Base-by-base conservation (phyloP, 2,797 vertebrate species). In the Adrianichthys oophorus region DNA sequence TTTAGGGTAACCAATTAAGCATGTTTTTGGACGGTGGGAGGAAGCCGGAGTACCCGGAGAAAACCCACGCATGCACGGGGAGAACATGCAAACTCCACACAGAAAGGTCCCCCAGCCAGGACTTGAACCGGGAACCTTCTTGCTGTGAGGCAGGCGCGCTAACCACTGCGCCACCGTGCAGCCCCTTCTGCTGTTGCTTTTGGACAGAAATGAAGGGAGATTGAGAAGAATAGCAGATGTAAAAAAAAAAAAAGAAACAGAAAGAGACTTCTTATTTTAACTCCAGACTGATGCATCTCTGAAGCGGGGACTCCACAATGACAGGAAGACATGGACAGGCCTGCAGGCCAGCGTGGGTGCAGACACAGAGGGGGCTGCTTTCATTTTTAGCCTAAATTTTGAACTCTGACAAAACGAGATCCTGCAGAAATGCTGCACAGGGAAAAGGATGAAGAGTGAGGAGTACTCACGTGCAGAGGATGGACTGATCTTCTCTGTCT, bases 381-480 rank as follows among this genome's bases (percentile, higher is more conserved):
- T 70, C 15, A 42, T 46, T 41, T 23, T 7, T 52, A 47, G 41
- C 13, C 26, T 54, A 14, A 41, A 21, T 17, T 18, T 50, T 72
- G 15, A 41, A 7, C 53, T 62, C 32, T 42, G 24, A 5, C 18
- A 17, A 7, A 6, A 46, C 4, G 12, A 46, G 10, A 21, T 21
- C 18, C 14, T 46, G 44, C 18, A 46, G 41, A 64, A 23, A 56
- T 45, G 56, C 46, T 59, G 48, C 47, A 57, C 21, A 58, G 7
- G 16, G 41, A 6, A 66, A 65, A 43, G 37, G 42, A 66, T 43
- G 66, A 59, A 55, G 40, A 76, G 21, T 52, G 21, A 1, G 41
- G 45, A 48, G 15, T 80, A 96, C 95, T 96, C 82, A 97, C 95
- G 95, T 97, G 95, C 95, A 97, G 49, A 97, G 93, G 76, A 97